Evolutionary conservation across 2,797 vertebrate genomes (phyloP).

Genomic region (Caiman crocodilus): DNA sequence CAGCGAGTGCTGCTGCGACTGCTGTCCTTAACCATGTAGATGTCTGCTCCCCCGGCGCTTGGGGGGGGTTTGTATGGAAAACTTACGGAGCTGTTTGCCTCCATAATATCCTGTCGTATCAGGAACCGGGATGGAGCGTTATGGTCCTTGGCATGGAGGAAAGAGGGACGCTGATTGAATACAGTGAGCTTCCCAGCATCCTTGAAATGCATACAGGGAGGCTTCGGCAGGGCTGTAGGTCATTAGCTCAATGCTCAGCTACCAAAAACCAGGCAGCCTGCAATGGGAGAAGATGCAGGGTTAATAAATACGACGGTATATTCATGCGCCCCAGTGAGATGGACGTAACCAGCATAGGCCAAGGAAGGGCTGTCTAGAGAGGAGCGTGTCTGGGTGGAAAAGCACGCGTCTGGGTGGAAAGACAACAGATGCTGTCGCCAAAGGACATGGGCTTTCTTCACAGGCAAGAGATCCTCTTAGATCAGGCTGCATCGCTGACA

Average conservation of each 20-base stretch:
- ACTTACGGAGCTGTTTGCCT: constrained; percentile 44
- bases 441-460: neutral
- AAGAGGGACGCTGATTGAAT: constrained; percentile 27
- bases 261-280: neutral
- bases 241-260: constrained; percentile 4
- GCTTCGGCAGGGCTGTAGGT: neutral
- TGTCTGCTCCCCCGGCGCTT: neutral
- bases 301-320: rapidly evolving
- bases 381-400: neutral
- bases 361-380: neutral
- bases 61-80: neutral
- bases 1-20: constrained; percentile 12
- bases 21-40: constrained; percentile 33
- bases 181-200: constrained; percentile 46
- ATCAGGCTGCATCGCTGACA: neutral
- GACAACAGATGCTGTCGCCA: neutral
- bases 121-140: constrained; percentile 41
- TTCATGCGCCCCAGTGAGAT: neutral
- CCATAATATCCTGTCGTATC: constrained; percentile 19
- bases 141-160: constrained; percentile 36
- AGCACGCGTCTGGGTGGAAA: neutral
- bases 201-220: constrained; percentile 4
- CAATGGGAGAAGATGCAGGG: neutral
- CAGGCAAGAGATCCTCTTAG: neutral
- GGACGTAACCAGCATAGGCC: neutral